Percentiles rank a stretch among this genome's conserved stretches.
Evolutionary conservation across 92 coral and sea anemone genomes (phyloP).

Genomic region (Epizoanthus fatuus): DNA sequence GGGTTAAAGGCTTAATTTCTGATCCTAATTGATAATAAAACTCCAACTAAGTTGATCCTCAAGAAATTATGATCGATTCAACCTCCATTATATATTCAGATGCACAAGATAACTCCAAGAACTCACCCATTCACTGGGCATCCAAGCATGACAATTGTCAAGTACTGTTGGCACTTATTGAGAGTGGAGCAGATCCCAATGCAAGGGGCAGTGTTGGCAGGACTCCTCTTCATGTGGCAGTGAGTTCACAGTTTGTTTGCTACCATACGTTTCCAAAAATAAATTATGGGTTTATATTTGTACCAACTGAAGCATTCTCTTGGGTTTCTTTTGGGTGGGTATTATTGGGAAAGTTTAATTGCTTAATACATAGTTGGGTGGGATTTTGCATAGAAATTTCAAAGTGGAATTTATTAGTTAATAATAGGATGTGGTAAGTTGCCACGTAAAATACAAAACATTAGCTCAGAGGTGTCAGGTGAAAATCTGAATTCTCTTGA

Average conservation of each 20-base stretch:
- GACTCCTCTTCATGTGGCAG: slow-evolving; percentile 96
- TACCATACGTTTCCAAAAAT: background rate
- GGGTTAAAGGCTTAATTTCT: background rate
- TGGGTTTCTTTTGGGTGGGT: background rate
- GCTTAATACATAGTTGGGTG: too few relatives aligned
- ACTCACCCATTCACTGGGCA: slow-evolving; percentile 93
- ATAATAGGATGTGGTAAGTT: background rate
- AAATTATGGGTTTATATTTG: background rate
- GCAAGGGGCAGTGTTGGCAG: slow-evolving; percentile 84
- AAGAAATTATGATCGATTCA: background rate
- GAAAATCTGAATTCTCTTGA: too few relatives aligned
- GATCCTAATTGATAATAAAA: background rate
- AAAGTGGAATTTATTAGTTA: too few relatives aligned
- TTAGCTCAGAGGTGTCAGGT: too few relatives aligned
- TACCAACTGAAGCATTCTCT: background rate
- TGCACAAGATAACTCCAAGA: slow-evolving; percentile 75
- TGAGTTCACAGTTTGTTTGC: slow-evolving; percentile 33
- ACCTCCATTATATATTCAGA: slow-evolving; percentile 62
- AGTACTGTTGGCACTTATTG: slow-evolving; percentile 84
- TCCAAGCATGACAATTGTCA: slow-evolving; percentile 83
- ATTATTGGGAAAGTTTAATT: background rate
- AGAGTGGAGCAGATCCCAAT: slow-evolving; percentile 94
- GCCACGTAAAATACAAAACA: too few relatives aligned
- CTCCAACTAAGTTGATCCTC: background rate
- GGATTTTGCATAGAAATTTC: too few relatives aligned